A percentile compares a stretch with the other conserved stretches of the same genome.
Evolutionary conservation across 2,888 invertebrate species (phyloP).

Genomic region (Dicycla oo): DNA sequence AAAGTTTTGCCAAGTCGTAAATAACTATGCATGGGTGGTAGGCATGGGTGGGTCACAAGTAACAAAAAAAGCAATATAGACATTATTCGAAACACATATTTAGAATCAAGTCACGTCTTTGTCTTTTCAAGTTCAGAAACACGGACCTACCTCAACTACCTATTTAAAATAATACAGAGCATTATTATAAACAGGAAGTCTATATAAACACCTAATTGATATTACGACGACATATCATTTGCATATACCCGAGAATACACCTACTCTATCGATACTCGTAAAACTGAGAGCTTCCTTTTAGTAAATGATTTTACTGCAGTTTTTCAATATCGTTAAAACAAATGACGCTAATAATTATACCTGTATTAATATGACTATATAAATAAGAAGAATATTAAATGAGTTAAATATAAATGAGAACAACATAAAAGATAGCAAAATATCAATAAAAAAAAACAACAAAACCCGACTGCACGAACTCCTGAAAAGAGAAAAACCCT

Average conservation of each 20-base stretch:
- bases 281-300: conserved; percentile 50
- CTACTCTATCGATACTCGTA: conserved; percentile 38
- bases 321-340: conserved; percentile 21
- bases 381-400: conserved; percentile 10
- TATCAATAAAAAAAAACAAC: no score
- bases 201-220: conserved; percentile 43
- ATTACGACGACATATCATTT: conserved; percentile 43
- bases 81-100: conserved; percentile 28
- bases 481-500: no score
- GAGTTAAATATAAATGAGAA: conserved; percentile 10
- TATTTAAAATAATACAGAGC: conserved; percentile 31
- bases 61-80: no score
- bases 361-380: conserved; percentile 5
- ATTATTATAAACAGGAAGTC: conserved; percentile 47
- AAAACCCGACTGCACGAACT: no score
- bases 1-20: no score
- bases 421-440: neutral
- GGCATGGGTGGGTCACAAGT: no score
- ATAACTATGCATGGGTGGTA: no score
- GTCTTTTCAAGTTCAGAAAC: conserved; percentile 36
- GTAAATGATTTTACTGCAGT: conserved; percentile 34
- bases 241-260: conserved; percentile 39
- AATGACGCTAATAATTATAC: conserved; percentile 28
- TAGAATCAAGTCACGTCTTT: conserved; percentile 36
- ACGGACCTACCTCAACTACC: conserved; percentile 60